Evolutionary conservation across 2,113 vertebrate genomes (phyloP).

Genomic region (Nestor notabilis): DNA sequence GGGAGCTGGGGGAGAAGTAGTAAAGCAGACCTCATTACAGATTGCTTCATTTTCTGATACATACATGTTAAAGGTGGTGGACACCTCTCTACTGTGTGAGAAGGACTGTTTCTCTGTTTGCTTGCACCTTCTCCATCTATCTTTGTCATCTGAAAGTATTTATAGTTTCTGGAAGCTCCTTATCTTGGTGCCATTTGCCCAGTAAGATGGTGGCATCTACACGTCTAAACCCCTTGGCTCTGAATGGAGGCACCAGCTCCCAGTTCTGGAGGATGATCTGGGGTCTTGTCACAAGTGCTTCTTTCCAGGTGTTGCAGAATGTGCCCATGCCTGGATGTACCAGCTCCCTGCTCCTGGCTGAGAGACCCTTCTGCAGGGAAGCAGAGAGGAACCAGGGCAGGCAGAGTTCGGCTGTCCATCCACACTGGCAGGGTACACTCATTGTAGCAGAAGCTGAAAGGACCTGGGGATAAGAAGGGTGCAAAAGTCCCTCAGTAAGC

Average conservation of each 20-base stretch:
- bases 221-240: background rate
- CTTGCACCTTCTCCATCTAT: background rate
- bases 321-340: fast-evolving
- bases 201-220: background rate
- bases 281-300: background rate
- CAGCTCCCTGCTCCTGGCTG: background rate
- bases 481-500: background rate
- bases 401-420: background rate
- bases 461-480: background rate
- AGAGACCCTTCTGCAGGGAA: background rate
- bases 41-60: background rate
- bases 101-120: background rate
- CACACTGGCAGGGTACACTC: fast-evolving
- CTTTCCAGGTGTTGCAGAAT: background rate
- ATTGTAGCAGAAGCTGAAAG: background rate
- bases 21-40: background rate
- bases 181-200: background rate
- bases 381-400: background rate
- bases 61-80: background rate
- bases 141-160: background rate
- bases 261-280: background rate
- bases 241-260: background rate
- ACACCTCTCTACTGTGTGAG: background rate
- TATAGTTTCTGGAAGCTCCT: background rate
- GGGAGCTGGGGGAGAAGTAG: background rate